Evolutionary conservation across 2,888 invertebrate species (phyloP).

Genomic region (Philonicus albiceps): DNA sequence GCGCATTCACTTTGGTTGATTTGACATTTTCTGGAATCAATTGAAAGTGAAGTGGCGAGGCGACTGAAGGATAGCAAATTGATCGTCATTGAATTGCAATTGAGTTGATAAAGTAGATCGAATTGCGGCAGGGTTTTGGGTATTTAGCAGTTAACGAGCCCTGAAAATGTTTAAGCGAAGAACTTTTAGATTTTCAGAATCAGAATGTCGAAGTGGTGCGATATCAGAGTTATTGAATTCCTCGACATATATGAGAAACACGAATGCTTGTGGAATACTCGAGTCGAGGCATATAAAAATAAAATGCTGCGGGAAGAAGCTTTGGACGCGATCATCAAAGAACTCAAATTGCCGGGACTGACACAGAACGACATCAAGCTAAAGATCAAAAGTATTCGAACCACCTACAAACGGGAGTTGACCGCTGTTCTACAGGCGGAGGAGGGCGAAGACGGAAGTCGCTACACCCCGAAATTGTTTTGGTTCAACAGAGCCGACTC

Average conservation of each 20-base stretch:
- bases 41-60: too few relatives aligned
- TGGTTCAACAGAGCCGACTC: slow-evolving; percentile 57
- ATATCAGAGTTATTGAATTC: slow-evolving; percentile 56
- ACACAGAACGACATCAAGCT: slow-evolving; percentile 57
- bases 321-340: slow-evolving; percentile 55
- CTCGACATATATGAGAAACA: slow-evolving; percentile 57
- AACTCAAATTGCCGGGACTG: slow-evolving; percentile 55
- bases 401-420: slow-evolving; percentile 59
- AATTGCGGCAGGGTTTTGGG: too few relatives aligned
- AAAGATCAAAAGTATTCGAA: slow-evolving; percentile 61
- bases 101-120: too few relatives aligned
- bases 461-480: slow-evolving; percentile 56
- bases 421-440: slow-evolving; percentile 54
- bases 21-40: too few relatives aligned
- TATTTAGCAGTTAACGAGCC: not conserved
- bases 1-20: too few relatives aligned
- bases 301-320: slow-evolving; percentile 56
- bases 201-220: slow-evolving; percentile 55
- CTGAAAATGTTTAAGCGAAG: not conserved
- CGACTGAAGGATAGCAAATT: too few relatives aligned
- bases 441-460: slow-evolving; percentile 49
- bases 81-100: too few relatives aligned
- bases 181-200: slow-evolving; percentile 37
- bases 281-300: slow-evolving; percentile 57
- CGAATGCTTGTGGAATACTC: slow-evolving; percentile 57